A percentile compares a stretch with the other conserved stretches of the same genome.
Conservation (phyloP, 1,140 invertebrate species). For the Eciton burchellii region DNA sequence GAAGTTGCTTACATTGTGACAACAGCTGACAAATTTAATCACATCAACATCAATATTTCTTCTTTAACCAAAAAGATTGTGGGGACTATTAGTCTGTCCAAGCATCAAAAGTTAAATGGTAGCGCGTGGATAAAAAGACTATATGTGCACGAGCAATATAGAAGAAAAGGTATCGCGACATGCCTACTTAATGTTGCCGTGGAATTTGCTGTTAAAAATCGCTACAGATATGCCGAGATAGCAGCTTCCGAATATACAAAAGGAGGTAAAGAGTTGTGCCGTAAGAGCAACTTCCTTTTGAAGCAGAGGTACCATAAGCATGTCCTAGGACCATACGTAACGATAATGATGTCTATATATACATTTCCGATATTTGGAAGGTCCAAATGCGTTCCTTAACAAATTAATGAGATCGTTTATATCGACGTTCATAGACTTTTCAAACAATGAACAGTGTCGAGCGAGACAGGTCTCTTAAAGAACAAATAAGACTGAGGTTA, state of each 20-base stretch:
- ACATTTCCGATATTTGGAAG: no score
- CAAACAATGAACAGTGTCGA: background rate
- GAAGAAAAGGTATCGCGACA: conserved; percentile 83
- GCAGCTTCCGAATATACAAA: conserved; percentile 86
- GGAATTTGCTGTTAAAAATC: conserved; percentile 84
- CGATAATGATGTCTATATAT: conserved; percentile 84
- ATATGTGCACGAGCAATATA: conserved; percentile 84
- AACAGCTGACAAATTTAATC: conserved; percentile 79
- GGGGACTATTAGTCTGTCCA: conserved; percentile 83
- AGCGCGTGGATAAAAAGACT: conserved; percentile 86
- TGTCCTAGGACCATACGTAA: conserved; percentile 82
- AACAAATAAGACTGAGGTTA: background rate
- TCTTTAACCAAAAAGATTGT: conserved; percentile 82
- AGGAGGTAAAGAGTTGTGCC: conserved; percentile 84
- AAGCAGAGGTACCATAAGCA: conserved; percentile 86
- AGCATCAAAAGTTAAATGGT: conserved; percentile 82
- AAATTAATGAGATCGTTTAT: no score
- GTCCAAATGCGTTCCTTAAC: no score
- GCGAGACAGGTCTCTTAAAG: background rate
- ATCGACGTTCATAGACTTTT: background rate
- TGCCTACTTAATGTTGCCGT: conserved; percentile 83
- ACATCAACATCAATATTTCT: conserved; percentile 77
- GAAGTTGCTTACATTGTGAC: conserved; percentile 80
- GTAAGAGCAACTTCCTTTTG: conserved; percentile 86
- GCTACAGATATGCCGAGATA: conserved; percentile 84